A percentile compares a stretch with the other conserved stretches of the same genome.
Evolutionary conservation across 2,888 invertebrate species (phyloP).

Genomic region (Oscheius sp.): DNA sequence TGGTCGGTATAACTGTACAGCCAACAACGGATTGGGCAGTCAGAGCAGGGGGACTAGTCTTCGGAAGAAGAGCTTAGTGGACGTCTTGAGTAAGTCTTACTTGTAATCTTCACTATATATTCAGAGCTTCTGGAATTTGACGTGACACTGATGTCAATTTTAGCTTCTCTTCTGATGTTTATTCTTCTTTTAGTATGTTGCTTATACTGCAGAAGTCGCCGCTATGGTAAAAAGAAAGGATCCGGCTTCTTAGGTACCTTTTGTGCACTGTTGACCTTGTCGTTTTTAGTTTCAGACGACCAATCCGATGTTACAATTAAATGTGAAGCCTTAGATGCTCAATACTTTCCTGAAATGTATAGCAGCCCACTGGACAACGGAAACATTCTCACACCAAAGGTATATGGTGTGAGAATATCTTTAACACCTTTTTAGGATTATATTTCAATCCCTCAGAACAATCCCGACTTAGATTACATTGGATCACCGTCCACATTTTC

Average conservation of each 20-base stretch:
- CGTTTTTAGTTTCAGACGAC: slow-evolving; percentile 49
- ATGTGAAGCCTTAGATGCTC: slow-evolving; percentile 66
- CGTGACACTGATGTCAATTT: slow-evolving; percentile 34
- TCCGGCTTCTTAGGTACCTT: slow-evolving; percentile 48
- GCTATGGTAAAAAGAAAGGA: slow-evolving; percentile 38
- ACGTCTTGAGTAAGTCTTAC: slow-evolving; percentile 38
- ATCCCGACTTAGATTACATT: slow-evolving; percentile 69
- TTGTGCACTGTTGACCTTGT: not conserved
- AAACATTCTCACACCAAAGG: slow-evolving; percentile 55
- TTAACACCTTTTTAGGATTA: slow-evolving; percentile 56
- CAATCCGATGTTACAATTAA: slow-evolving; percentile 68
- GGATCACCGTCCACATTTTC: slow-evolving; percentile 45
- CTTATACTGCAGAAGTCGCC: slow-evolving; percentile 39
- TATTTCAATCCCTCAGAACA: slow-evolving; percentile 68
- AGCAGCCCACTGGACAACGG: slow-evolving; percentile 57
- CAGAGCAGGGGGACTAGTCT: slow-evolving; percentile 40
- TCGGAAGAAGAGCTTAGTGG: slow-evolving; percentile 42
- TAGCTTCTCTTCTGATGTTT: slow-evolving; percentile 37
- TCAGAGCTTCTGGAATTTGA: slow-evolving; percentile 34
- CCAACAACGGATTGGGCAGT: slow-evolving; percentile 64
- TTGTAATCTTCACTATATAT: slow-evolving; percentile 3
- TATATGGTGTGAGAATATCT: slow-evolving; percentile 12
- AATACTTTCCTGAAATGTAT: slow-evolving; percentile 66
- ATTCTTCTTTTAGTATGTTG: slow-evolving; percentile 42
- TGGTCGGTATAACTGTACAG: slow-evolving; percentile 69